Evolutionary conservation across 2,113 vertebrate genomes (phyloP).

Genomic region (Gopherus evgoodei): DNA sequence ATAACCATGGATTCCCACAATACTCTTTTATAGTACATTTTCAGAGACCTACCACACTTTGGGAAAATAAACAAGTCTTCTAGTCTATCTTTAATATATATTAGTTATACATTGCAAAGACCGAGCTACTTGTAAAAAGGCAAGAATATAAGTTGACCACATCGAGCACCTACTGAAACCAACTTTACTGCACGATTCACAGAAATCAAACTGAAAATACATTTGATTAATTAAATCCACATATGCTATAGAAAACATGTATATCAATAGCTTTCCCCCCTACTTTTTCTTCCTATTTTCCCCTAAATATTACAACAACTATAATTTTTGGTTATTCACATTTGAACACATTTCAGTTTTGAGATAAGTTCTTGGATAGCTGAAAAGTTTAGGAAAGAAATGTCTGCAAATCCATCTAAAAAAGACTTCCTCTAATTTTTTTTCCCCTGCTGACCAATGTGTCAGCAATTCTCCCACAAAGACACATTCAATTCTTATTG

Average conservation of each 20-base stretch:
- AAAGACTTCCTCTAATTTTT: not conserved
- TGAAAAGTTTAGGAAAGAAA: not conserved
- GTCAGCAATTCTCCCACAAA: not conserved
- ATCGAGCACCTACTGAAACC: not conserved
- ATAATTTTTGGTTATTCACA: not conserved
- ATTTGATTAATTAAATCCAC: not conserved
- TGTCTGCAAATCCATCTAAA: not conserved
- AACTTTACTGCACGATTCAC: not conserved
- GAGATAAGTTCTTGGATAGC: not conserved
- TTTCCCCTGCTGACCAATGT: not conserved
- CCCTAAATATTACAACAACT: not conserved
- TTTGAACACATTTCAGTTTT: not conserved
- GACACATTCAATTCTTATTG: not conserved
- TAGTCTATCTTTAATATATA: not conserved
- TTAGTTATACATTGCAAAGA: not conserved
- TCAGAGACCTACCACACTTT: not conserved
- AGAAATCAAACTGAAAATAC: conserved; percentile 18
- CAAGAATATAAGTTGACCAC: not conserved
- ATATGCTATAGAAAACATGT: not conserved
- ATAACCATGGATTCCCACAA: not conserved
- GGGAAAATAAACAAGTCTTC: not conserved
- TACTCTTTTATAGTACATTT: not conserved
- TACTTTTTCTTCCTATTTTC: not conserved
- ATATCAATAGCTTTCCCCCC: not conserved
- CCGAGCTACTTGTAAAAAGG: not conserved